These are phyloP conservation scores for Cataglyphis livida DNA, from an alignment of 2,888 invertebrate genomes.

Conservation along the genomic window DNA sequence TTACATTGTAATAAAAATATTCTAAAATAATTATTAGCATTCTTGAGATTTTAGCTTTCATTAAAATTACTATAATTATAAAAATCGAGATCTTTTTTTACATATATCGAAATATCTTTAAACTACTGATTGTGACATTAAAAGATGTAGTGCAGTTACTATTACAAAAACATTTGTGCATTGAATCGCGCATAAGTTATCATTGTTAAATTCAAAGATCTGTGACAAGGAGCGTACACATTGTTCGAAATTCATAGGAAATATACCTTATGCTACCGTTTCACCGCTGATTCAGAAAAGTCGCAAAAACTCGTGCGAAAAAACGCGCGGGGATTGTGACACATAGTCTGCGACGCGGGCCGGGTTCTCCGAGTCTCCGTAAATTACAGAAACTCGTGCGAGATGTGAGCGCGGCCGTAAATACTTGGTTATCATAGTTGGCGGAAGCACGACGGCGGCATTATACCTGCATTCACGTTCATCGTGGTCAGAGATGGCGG, in stretches of 20 bases:
- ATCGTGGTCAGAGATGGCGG: constrained; percentile 70
- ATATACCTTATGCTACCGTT: neutral
- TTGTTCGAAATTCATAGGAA: neutral
- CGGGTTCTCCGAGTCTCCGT: constrained; percentile 71
- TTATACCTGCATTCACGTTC: constrained; percentile 79
- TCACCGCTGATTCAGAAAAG: constrained; percentile 23
- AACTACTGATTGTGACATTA: neutral
- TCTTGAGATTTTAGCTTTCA: too few relatives aligned
- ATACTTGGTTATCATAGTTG: constrained; percentile 84
- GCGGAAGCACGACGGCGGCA: constrained; percentile 79
- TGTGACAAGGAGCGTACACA: neutral
- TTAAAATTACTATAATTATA: neutral
- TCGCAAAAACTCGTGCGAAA: constrained; percentile 9
- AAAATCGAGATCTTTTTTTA: neutral
- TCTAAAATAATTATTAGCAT: neutral
- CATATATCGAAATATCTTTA: neutral
- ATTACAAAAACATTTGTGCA: neutral
- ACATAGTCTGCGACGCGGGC: constrained; percentile 44
- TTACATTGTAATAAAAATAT: neutral
- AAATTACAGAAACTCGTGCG: constrained; percentile 80
- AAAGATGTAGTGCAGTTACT: too few relatives aligned
- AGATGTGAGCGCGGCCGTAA: constrained; percentile 78
- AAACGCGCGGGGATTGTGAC: constrained; percentile 28
- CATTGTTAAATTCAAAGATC: neutral
- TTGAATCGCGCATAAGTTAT: neutral